Evolutionary conservation across 2,113 vertebrate genomes (phyloP), one percentile per base, ranked within the genome.

Genomic region (Rattus rattus): DNA sequence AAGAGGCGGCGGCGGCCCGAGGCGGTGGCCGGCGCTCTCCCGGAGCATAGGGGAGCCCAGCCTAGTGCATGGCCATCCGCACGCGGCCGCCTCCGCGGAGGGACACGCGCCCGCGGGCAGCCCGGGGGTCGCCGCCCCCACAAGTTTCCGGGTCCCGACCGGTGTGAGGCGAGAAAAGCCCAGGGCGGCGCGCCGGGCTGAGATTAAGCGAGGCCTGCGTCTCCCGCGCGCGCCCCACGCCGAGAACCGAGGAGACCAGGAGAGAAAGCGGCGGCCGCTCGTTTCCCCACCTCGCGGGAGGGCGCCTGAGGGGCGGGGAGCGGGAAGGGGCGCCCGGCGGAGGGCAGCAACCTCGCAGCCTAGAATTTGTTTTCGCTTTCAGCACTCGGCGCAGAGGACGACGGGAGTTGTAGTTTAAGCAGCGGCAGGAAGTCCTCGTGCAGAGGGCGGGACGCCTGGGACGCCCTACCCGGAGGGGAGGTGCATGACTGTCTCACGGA

Each of bases 361-460:
- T 87, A 63, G 63, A 95, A 72, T 73, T 91, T 97, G 93, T 97
- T 97, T 97, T 97, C 97, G 97, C 97, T 97, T 97, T 97, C 97
- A 84, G 90, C 95, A 59, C 30, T 26, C 56, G 24, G 95, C 93
- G 33, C 49, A 59, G 88, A 93, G 97, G 95, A 97, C 69, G 97
- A 63, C 80, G 97, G 97, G 97, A 97, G 19, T 1, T 94, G 97
- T 97, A 97, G 97, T 97, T 92, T 79, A 2, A 65, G 63, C 94
- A 4, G 81, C 77, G 69, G 85, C 97, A 97, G 97, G 97, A 98
- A 97, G 97, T 97, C n/a, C 72, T 65, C 80, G 36, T 39, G 90
- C 90, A 67, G 94, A 85, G 67, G 92, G 88, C 92, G 92, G 95
- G 36, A 83, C 77, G 73, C 86, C 52, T 69, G 26, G 36, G 24